Base-by-base conservation (phyloP, 2,888 invertebrate species). In the Eulithis testata region DNA sequence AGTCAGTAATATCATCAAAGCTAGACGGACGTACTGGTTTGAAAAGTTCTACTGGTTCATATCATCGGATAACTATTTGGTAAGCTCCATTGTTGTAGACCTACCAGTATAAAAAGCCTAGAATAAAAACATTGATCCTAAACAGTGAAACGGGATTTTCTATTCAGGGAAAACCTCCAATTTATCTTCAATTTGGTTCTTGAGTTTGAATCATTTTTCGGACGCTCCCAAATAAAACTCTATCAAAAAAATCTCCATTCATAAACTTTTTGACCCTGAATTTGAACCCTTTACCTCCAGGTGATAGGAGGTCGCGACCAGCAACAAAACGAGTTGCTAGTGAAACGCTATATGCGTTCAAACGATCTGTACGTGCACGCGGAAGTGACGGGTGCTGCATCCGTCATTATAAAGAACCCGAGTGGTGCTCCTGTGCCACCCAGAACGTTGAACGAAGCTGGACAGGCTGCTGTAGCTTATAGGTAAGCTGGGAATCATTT, bases 21-120 rank as follows among this genome's bases (percentile, higher is more conserved):
- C 97, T 1, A 94, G 99, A 53, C 98, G 98, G 90, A 96, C 97
- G 0, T 98, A 97, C 89, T 99, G 99, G 99, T 99, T 99, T 94
- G 99, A 99, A 91, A 99, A 99, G 89, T 99, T 99, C 91, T 97
- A 96, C 85, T 99, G 99, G 99, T 99, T 99, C 85, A 97, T 99
- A 71, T 98, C 98, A 43, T 97, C 98, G 0, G 99, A 99, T 89
- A 99, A 99, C 85, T 97, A 96, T 88, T 88, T 97, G 79, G 96
- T 89, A 64, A 84, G 83, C 4, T 31, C 40, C 6, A 31, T 31
- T 31, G 4, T 40, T 40, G 44, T 50, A 50, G 27, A 21, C 4
- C 6, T 47, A 47, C 2, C 7, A 9, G 0, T 21, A 21, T 21
- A 21, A 21, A 21, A 21, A 31, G 31, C 0, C 31, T 2, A 6